Conservation (phyloP, 2,888 invertebrate genomes). For the Athalia rosae region DNA sequence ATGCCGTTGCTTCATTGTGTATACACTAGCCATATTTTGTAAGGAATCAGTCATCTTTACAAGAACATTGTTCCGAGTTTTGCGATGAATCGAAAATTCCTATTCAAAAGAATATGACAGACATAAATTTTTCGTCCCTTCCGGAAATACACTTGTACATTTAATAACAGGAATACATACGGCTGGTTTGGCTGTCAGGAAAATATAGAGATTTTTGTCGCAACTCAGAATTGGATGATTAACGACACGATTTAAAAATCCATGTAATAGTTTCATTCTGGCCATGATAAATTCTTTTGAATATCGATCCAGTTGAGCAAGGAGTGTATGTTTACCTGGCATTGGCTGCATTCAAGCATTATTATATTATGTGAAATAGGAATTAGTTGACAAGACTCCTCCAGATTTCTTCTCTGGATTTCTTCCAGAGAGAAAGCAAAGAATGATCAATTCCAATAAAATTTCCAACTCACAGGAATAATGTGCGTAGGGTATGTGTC, state of each 20-base stretch:
- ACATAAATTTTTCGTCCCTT: neutral
- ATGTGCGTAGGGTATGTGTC: constrained; percentile 81
- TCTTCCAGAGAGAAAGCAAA: neutral
- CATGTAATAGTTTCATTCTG: constrained; percentile 80
- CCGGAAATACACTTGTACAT: constrained; percentile 24
- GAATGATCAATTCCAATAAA: constrained; percentile 4
- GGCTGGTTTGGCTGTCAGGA: constrained; percentile 80
- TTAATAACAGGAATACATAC: constrained; percentile 70
- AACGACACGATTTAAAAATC: constrained; percentile 80
- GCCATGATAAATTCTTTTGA: constrained; percentile 82
- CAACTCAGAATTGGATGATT: constrained; percentile 83
- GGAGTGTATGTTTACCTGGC: constrained; percentile 82
- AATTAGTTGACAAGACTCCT: neutral
- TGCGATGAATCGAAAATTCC: constrained; percentile 80
- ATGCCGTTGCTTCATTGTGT: constrained; percentile 77
- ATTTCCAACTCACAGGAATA: constrained; percentile 77
- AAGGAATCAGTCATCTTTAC: constrained; percentile 77
- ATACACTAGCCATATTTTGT: constrained; percentile 76
- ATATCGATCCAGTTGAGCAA: constrained; percentile 82
- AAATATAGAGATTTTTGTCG: constrained; percentile 79
- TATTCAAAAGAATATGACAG: constrained; percentile 61
- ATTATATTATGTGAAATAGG: neutral
- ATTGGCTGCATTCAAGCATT: constrained; percentile 76
- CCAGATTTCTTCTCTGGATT: too few species aligned
- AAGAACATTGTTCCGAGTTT: constrained; percentile 77